Conservation (phyloP, 2,113 vertebrate genomes). For the Hepsetus odoe region DNA sequence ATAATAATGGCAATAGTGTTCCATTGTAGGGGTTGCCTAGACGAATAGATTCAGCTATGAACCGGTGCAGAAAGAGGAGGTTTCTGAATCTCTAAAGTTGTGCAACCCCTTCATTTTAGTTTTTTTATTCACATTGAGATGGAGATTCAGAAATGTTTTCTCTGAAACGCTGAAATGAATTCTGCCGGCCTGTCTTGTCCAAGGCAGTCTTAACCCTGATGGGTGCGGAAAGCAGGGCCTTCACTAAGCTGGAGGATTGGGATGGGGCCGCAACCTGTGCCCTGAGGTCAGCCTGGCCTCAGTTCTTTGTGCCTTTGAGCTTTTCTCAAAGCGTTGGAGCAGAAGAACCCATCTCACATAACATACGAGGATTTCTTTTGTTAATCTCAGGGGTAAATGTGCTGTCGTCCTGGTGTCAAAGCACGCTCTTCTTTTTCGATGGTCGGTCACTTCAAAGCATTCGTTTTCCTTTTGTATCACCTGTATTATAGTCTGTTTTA, state of each 20-base stretch:
- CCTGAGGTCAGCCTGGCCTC: constrained; percentile 60
- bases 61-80: too few relatives aligned
- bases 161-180: too few relatives aligned
- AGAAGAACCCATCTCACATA: constrained; percentile 63
- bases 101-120: too few relatives aligned
- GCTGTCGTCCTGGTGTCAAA: constrained; percentile 72
- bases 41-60: too few relatives aligned
- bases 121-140: too few relatives aligned
- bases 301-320: constrained; percentile 77
- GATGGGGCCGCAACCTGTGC: constrained; percentile 32
- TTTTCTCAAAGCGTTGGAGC: constrained; percentile 63
- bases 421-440: constrained; percentile 66
- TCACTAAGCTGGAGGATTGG: neutral
- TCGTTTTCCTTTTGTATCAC: constrained; percentile 66
- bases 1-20: too few relatives aligned
- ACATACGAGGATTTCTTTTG: constrained; percentile 62
- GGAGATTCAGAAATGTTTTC: too few relatives aligned
- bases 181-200: too few relatives aligned
- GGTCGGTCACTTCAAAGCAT: constrained; percentile 67
- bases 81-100: too few relatives aligned
- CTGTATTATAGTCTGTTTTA: constrained; percentile 74
- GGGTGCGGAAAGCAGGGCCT: too few relatives aligned
- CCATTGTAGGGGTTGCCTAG: too few relatives aligned
- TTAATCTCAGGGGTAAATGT: constrained; percentile 78
- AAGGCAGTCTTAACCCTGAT: too few relatives aligned